Evolutionary conservation across 2,113 vertebrate genomes (phyloP), one percentile per base, ranked within the genome.

Genomic region (Tamias sibiricus): DNA sequence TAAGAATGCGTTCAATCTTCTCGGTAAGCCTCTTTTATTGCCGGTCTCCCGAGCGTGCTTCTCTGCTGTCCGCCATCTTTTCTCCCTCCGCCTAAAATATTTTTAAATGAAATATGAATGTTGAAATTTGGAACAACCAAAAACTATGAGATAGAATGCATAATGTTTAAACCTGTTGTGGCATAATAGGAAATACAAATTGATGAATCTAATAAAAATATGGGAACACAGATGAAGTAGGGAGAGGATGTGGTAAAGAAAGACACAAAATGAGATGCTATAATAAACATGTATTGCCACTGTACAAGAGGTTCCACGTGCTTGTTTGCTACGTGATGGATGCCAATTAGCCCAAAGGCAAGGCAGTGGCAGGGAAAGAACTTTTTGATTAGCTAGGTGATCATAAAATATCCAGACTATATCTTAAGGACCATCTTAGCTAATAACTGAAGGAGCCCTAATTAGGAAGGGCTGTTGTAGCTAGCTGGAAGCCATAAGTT

Each of bases 171-270:
- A 37, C 6, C 22, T 32, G 44, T 75, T 12, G 42, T 90, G 42
- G 9, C 44, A 59, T 79, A 62, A 86, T 82, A 83, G 20, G 10
- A 87, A 91, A 62, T 89, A 72, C 66, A 66, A 19, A 83, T 86
- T 81, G 32, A 66, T 80, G 9, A 75, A 83, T 62, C 49, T 42
- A 93, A 32, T 79, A 95, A 95, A 75, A 92, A 66, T 28, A 62
- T 11, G 42, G 47, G 35, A 71, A 71, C 11, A 75, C 49, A 89
- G 69, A 68, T 59, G 59, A 90, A 42, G 35, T 75, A 66, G 19
- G 49, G 62, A 83, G 77, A 75, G 16, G 16, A 75, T 74, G 10
- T 35, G 8, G 11, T 37, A 69, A 90, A 84, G 19, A 85, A 9
- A 69, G 11, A 4, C 4, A 80, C 8, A 77, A 54, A 86, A 75